Conservation (phyloP, 2,113 vertebrate species). For the Bagarius yarrelli region DNA sequence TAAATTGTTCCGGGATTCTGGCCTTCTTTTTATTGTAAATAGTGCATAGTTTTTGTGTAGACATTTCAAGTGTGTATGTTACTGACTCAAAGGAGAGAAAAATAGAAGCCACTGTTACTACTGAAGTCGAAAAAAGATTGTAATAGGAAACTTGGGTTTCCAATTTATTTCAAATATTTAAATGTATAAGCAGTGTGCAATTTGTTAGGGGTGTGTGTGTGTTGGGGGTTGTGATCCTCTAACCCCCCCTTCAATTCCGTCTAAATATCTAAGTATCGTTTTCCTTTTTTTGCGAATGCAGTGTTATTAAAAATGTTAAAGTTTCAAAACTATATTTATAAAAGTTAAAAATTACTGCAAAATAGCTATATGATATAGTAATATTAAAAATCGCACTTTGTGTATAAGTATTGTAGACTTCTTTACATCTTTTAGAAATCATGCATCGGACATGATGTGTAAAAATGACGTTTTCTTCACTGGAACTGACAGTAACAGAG, state of each 20-base stretch:
- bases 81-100: neutral
- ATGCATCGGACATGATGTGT: too few species aligned
- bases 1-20: slow-evolving; percentile 19
- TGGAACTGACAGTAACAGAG: neutral
- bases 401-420: neutral
- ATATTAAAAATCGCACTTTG: too few species aligned
- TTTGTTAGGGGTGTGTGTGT: too few species aligned
- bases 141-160: neutral
- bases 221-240: too few species aligned
- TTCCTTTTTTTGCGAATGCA: too few species aligned
- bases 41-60: neutral
- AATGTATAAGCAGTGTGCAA: too few species aligned
- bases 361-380: too few species aligned
- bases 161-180: neutral
- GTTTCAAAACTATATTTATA: too few species aligned
- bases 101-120: neutral
- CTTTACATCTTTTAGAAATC: neutral
- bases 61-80: neutral
- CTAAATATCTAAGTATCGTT: too few species aligned
- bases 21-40: neutral
- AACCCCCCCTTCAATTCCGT: too few species aligned
- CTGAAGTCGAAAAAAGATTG: neutral
- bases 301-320: too few species aligned
- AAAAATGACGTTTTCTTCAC: neutral
- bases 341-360: too few species aligned